Conservation (phyloP, 2,113 vertebrate genomes). For the Tupaia tana region DNA sequence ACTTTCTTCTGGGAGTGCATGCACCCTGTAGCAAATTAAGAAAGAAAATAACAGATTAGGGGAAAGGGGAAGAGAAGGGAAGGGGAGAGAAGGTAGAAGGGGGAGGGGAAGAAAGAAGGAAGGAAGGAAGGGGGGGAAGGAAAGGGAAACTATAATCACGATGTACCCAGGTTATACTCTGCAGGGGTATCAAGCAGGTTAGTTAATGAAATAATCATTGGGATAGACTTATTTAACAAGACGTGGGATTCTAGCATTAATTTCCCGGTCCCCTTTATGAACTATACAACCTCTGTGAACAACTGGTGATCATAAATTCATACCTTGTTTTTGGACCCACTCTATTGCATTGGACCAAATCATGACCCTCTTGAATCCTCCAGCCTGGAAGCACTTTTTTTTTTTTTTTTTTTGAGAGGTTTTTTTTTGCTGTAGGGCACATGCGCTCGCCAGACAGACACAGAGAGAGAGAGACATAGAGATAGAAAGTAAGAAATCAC, state of each 20-base stretch:
- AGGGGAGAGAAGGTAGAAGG: too few relatives aligned
- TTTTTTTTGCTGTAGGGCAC: too few relatives aligned
- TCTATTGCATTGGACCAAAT: not conserved
- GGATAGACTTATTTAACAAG: not conserved
- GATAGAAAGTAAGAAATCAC: too few relatives aligned
- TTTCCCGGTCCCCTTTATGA: not conserved
- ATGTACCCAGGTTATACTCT: not conserved
- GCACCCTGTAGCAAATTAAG: too few relatives aligned
- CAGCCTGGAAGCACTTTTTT: not conserved
- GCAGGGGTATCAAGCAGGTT: not conserved
- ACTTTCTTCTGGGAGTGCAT: too few relatives aligned
- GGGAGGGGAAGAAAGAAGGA: too few relatives aligned
- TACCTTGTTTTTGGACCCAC: not conserved
- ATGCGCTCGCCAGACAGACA: too few relatives aligned
- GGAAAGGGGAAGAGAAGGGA: too few relatives aligned
- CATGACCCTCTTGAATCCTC: not conserved
- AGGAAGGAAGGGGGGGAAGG: too few relatives aligned
- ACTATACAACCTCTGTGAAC: not conserved
- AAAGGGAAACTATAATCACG: not conserved
- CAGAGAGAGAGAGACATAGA: too few relatives aligned
- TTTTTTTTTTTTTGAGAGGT: too few relatives aligned
- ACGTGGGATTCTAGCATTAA: not conserved
- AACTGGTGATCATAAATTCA: not conserved
- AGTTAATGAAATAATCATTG: constrained; percentile 29
- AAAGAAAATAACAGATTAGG: too few relatives aligned